phyloP scores from a whole-genome alignment of 1,140 invertebrate species.

The Prorops nasuta region DNA sequence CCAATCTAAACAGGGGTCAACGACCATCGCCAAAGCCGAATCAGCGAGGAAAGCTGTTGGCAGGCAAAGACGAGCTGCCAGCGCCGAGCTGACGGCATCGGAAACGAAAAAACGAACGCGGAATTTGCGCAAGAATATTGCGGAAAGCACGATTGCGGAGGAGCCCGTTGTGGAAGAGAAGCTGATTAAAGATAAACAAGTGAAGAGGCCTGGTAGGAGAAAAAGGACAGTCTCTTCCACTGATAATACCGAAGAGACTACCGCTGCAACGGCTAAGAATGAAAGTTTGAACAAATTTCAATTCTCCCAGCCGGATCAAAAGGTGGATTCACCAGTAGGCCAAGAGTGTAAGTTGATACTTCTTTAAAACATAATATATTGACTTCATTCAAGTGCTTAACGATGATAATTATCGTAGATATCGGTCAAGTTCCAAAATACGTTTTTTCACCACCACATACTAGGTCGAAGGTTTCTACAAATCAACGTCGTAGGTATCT shows the following conservation, averaged over 20 bases:
- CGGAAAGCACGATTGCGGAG: conserved; percentile 27
- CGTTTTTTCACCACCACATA: conserved; percentile 40
- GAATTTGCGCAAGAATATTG: conserved; percentile 17
- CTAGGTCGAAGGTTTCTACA: conserved; percentile 20
- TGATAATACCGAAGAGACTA: conserved; percentile 1
- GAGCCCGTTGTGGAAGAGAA: conserved; percentile 9
- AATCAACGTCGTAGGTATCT: conserved; percentile 36
- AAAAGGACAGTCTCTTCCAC: conserved; percentile 24
- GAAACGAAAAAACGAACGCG: conserved; percentile 17
- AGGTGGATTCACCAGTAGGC: conserved; percentile 11
- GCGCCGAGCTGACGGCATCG: conserved; percentile 25
- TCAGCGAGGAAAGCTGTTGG: conserved; percentile 2
- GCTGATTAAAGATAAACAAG: neutral
- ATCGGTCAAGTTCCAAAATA: conserved; percentile 30
- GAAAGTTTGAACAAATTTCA: conserved; percentile 13
- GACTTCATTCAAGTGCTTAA: too few relatives aligned
- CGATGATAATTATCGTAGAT: too few relatives aligned
- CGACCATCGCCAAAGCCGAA: neutral
- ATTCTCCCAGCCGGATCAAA: conserved; percentile 33
- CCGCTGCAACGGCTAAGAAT: too few relatives aligned
- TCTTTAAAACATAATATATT: too few relatives aligned
- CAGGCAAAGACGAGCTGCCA: conserved; percentile 35
- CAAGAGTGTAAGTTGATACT: conserved; percentile 17
- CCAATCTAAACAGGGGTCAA: neutral
- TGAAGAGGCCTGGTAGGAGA: conserved; percentile 15